Percentiles rank a stretch among this genome's conserved stretches.
These are phyloP conservation scores for Drosophila lini DNA, from an alignment of 1,140 invertebrate genomes.

Conservation along the genomic window DNA sequence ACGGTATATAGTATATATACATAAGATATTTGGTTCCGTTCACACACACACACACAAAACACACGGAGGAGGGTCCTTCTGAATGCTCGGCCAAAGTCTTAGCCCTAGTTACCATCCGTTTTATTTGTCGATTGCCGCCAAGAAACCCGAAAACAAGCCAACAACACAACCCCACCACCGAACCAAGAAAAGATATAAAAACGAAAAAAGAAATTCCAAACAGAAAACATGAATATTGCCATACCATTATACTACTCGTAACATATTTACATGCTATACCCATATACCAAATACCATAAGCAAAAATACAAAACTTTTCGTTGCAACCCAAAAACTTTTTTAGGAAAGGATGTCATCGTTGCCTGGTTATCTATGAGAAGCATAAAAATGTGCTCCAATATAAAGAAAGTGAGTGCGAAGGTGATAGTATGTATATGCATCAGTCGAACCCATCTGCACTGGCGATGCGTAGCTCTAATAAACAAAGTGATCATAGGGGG, in stretches of 20 bases:
- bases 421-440: conserved; percentile 85
- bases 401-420: conserved; percentile 96
- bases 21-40: conserved; percentile 24
- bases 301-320: conserved; percentile 68
- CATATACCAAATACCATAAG: conserved; percentile 39
- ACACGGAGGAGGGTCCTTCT: conserved; percentile 24
- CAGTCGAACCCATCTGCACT: conserved; percentile 85
- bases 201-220: conserved; percentile 11
- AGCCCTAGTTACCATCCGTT: conserved; percentile 39
- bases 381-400: conserved; percentile 96
- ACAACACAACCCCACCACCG: conserved; percentile 26
- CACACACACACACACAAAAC: conserved; percentile 12
- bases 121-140: conserved; percentile 38
- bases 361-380: conserved; percentile 96
- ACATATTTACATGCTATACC: conserved; percentile 42
- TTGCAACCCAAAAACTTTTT: conserved; percentile 78
- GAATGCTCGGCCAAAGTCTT: conserved; percentile 41
- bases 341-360: conserved; percentile 90
- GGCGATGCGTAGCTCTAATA: conserved; percentile 84
- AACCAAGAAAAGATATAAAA: conserved; percentile 6
- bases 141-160: conserved; percentile 46
- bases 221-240: conserved; percentile 23
- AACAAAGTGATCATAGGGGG: conserved; percentile 84
- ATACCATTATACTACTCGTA: conserved; percentile 29
- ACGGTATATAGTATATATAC: conserved; percentile 12